phyloP scores from a whole-genome alignment of 2,113 vertebrate genomes.

The Climacteris rufus region DNA sequence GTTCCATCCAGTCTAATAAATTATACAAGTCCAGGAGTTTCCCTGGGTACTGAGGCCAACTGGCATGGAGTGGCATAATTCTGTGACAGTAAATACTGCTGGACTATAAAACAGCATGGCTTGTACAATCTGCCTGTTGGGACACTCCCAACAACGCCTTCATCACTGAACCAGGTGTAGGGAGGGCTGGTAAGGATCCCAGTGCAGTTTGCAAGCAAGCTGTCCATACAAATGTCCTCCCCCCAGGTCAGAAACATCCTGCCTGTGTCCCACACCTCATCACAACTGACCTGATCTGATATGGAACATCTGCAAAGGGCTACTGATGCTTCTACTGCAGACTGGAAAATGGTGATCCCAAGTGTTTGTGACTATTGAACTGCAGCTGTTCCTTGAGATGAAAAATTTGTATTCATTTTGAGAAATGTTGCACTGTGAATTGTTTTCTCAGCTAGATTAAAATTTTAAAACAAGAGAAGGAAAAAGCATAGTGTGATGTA shows the following conservation, averaged over 20 bases:
- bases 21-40: neutral
- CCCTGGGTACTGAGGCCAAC: neutral
- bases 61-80: neutral
- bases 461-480: neutral
- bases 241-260: neutral
- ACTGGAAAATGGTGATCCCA: neutral
- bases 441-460: neutral
- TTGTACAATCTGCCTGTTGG: neutral
- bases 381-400: neutral
- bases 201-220: neutral
- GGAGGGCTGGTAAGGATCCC: neutral
- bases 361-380: neutral
- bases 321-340: neutral
- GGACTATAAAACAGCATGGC: neutral
- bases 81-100: neutral
- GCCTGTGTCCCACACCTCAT: neutral
- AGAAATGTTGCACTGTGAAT: neutral
- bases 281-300: neutral
- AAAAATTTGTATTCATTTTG: neutral
- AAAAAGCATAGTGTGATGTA: neutral
- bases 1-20: neutral
- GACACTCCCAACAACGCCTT: neutral
- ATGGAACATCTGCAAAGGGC: neutral
- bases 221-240: neutral
- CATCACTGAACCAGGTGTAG: neutral